These are phyloP conservation scores for Columba janthina DNA, from an alignment of 2,113 vertebrate species.

Conservation along the genomic window DNA sequence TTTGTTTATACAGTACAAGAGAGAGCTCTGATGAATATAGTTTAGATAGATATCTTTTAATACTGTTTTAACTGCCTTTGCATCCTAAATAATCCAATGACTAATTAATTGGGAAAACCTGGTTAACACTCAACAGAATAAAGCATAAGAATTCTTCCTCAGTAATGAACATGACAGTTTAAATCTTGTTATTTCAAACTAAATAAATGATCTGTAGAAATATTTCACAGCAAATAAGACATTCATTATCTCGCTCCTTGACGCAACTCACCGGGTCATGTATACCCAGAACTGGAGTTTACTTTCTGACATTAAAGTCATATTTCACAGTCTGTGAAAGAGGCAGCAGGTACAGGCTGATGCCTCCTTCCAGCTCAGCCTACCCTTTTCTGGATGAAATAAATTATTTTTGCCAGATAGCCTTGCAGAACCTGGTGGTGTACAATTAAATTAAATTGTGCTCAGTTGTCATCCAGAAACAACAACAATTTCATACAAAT, in stretches of 20 bases:
- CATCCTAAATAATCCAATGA: slow-evolving; percentile 13
- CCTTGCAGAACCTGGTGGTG: neutral
- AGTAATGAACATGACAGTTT: neutral
- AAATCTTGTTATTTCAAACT: neutral
- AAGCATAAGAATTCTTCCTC: neutral
- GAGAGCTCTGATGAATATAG: neutral
- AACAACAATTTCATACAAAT: neutral
- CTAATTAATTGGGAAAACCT: slow-evolving; percentile 20
- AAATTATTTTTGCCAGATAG: neutral
- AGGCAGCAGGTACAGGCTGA: neutral
- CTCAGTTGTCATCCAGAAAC: neutral
- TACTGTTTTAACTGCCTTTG: neutral
- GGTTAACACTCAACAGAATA: neutral
- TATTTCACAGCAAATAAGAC: slow-evolving; percentile 3
- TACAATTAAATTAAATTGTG: neutral
- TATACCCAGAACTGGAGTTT: neutral
- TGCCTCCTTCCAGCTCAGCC: neutral
- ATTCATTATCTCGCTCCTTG: neutral
- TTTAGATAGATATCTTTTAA: neutral
- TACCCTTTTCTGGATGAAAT: neutral
- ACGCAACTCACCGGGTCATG: neutral
- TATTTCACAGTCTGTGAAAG: slow-evolving; percentile 23
- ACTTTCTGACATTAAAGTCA: slow-evolving; percentile 11
- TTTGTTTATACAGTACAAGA: neutral
- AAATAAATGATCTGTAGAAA: neutral